phyloP scores from a whole-genome alignment of 1,140 invertebrate genomes.

The Dendroctonus ponderosae region DNA sequence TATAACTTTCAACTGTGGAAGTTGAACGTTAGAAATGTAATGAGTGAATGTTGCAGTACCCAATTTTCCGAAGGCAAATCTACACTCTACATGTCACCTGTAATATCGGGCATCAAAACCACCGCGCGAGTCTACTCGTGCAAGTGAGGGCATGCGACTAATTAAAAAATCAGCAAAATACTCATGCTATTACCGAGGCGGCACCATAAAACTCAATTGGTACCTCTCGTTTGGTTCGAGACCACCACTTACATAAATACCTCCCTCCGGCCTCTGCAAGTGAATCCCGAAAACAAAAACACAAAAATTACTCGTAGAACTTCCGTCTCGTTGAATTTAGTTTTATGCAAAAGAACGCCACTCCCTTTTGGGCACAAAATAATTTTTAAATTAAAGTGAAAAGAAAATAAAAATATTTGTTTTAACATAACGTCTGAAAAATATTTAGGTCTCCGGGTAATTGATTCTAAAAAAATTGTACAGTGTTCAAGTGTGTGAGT shows the following conservation, averaged over 20 bases:
- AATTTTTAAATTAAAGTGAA: too few relatives aligned
- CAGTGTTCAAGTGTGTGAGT: too few relatives aligned
- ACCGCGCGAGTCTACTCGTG: slow-evolving; percentile 17
- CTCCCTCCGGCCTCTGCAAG: slow-evolving; percentile 57
- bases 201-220: slow-evolving; percentile 30
- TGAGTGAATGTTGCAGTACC: too few relatives aligned
- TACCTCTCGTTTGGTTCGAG: slow-evolving; percentile 49
- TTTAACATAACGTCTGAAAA: too few relatives aligned
- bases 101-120: neutral
- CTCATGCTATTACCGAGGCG: slow-evolving; percentile 42
- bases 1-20: too few relatives aligned
- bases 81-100: slow-evolving; percentile 7
- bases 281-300: slow-evolving; percentile 57
- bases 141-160: slow-evolving; percentile 37
- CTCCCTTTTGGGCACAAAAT: neutral
- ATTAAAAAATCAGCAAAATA: slow-evolving; percentile 39
- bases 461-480: too few relatives aligned
- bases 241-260: slow-evolving; percentile 61
- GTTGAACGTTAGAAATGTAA: too few relatives aligned
- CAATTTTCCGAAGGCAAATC: too few relatives aligned
- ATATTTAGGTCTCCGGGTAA: too few relatives aligned
- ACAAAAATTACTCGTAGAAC: slow-evolving; percentile 39
- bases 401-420: too few relatives aligned
- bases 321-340: neutral
- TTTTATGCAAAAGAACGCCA: neutral